These are phyloP conservation scores for Corythornis madagascariensis DNA, from an alignment of 2,113 vertebrate genomes.

Conservation along the genomic window DNA sequence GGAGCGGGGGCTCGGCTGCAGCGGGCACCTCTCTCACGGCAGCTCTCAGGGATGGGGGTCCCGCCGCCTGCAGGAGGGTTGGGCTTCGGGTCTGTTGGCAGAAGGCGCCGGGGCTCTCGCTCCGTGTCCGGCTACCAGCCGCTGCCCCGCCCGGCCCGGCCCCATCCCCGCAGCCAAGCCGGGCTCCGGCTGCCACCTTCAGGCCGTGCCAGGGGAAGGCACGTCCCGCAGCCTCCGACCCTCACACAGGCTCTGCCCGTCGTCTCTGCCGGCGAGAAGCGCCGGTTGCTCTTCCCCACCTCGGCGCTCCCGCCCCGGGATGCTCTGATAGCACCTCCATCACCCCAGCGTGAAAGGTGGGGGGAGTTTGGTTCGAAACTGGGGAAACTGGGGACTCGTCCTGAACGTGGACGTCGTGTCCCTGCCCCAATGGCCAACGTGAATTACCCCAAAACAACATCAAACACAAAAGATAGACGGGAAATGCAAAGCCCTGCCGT, in stretches of 20 bases:
- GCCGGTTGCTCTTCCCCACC: too few relatives aligned
- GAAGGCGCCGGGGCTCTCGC: not conserved
- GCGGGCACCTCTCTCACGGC: not conserved
- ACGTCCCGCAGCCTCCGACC: not conserved
- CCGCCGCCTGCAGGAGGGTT: not conserved
- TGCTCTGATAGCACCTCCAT: too few relatives aligned
- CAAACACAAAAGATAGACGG: rapidly evolving
- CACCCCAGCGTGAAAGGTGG: rapidly evolving
- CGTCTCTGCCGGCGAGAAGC: not conserved
- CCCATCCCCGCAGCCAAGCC: not conserved
- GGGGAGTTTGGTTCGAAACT: not conserved
- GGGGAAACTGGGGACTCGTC: not conserved
- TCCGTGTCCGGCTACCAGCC: not conserved
- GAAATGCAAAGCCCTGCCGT: not conserved
- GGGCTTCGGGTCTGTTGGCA: too few relatives aligned
- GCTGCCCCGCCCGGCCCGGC: not conserved
- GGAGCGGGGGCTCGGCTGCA: not conserved
- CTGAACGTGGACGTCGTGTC: not conserved
- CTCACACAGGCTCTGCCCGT: not conserved
- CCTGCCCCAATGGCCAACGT: not conserved
- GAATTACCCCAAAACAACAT: not conserved
- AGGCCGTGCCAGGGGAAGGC: conserved; percentile 38
- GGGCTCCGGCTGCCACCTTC: conserved; percentile 66
- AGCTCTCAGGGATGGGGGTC: not conserved
- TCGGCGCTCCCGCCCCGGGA: not conserved